Conservation (phyloP, 2,113 vertebrate species). For the Lota lota region DNA sequence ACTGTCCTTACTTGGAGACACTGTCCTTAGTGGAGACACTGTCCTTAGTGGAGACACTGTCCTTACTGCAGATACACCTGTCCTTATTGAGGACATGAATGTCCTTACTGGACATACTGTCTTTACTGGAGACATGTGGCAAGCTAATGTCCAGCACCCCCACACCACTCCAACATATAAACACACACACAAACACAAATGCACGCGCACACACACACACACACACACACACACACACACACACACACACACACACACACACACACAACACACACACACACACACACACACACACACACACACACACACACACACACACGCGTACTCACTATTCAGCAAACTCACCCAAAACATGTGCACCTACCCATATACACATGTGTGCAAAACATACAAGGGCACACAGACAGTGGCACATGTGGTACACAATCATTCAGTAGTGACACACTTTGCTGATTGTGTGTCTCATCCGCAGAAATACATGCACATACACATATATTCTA, state of each 20-base stretch:
- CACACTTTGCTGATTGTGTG: neutral
- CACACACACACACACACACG: constrained; percentile 19
- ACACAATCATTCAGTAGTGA: constrained; percentile 7
- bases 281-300: neutral
- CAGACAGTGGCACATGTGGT: constrained; percentile 8
- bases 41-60: too few relatives aligned
- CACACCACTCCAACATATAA: constrained; percentile 1
- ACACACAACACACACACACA: neutral
- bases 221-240: constrained; percentile 5
- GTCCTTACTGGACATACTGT: too few relatives aligned
- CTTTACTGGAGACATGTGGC: constrained; percentile 1
- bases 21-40: too few relatives aligned
- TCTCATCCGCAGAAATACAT: constrained; percentile 7
- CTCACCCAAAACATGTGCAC: neutral
- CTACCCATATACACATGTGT: neutral
- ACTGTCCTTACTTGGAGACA: too few relatives aligned
- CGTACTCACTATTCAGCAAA: neutral
- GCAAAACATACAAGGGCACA: neutral
- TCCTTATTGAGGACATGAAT: too few relatives aligned
- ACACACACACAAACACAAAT: constrained; percentile 18
- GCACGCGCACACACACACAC: constrained; percentile 12
- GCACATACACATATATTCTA: constrained; percentile 29
- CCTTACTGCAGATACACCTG: too few relatives aligned
- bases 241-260: neutral
- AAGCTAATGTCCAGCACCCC: constrained; percentile 73